Percentiles rank a stretch among this genome's conserved stretches.
phyloP scores from a whole-genome alignment of 2,113 vertebrate genomes.

The Ivindomyrus marchei region DNA sequence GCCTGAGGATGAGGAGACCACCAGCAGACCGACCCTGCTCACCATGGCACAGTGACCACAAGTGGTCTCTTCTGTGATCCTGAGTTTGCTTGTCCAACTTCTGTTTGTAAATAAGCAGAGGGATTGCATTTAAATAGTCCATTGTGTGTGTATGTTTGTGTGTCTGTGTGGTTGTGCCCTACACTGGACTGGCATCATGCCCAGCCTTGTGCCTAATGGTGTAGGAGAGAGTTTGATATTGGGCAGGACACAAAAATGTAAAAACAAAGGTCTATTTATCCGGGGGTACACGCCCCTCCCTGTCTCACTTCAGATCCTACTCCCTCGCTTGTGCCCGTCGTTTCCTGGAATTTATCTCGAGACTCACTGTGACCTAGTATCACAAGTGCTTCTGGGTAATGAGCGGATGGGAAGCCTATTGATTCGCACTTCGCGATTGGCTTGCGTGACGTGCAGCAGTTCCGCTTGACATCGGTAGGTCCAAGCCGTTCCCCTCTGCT shows the following conservation, averaged over 20 bases:
- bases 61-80: neutral
- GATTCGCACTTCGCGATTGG: neutral
- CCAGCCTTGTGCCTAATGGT: neutral
- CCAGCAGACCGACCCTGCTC: slow-evolving; percentile 20
- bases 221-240: neutral
- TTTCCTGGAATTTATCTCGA: neutral
- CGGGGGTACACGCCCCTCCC: neutral
- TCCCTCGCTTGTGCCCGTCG: neutral
- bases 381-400: neutral
- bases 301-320: neutral
- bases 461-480: neutral
- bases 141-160: neutral
- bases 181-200: neutral
- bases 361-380: neutral
- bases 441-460: neutral
- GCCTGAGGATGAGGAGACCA: slow-evolving; percentile 54
- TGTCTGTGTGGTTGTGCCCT: neutral
- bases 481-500: neutral
- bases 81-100: neutral
- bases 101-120: neutral
- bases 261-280: neutral
- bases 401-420: neutral
- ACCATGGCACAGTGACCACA: no score
- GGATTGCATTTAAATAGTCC: neutral
- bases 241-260: neutral